Percentiles rank a stretch among this genome's conserved stretches.
Conservation (phyloP, 2,797 vertebrate species). For the Periophthalmus magnuspinnatus region DNA sequence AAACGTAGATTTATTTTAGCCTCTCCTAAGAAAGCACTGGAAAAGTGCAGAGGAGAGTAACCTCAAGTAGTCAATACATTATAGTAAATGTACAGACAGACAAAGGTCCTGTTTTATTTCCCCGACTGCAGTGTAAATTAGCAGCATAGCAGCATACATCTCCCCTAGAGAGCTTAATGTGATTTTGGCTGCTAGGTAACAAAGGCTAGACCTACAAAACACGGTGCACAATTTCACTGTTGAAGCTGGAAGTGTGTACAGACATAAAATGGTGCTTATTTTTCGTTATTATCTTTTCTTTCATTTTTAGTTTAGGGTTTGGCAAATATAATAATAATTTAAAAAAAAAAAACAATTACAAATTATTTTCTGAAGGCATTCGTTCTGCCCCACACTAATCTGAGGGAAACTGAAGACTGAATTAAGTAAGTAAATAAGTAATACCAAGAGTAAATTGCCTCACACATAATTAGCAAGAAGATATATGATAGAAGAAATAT, state of each 20-base stretch:
- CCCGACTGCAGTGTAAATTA: conserved; percentile 2
- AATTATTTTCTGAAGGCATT: not conserved
- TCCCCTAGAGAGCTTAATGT: conserved; percentile 2
- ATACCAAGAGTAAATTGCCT: too few relatives aligned
- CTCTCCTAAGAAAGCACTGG: not conserved
- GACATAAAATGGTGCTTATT: not conserved
- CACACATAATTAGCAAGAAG: too few relatives aligned
- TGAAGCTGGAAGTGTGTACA: not conserved
- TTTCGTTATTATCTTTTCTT: not conserved
- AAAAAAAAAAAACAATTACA: not conserved
- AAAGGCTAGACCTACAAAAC: not conserved
- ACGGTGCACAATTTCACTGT: not conserved
- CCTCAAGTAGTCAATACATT: conserved; percentile 3
- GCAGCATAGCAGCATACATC: conserved; percentile 8
- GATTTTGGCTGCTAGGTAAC: conserved; percentile 15
- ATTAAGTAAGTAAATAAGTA: too few relatives aligned
- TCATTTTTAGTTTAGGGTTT: not conserved
- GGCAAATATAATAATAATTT: too few relatives aligned
- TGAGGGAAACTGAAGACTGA: too few relatives aligned
- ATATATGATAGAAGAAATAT: too few relatives aligned
- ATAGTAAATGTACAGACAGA: conserved; percentile 1
- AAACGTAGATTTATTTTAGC: not conserved
- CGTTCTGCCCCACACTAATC: not conserved
- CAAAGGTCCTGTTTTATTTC: conserved; percentile 7
- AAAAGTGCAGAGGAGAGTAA: not conserved